phyloP scores from a whole-genome alignment of 1,140 invertebrate genomes.

The Scylla paramamosain region DNA sequence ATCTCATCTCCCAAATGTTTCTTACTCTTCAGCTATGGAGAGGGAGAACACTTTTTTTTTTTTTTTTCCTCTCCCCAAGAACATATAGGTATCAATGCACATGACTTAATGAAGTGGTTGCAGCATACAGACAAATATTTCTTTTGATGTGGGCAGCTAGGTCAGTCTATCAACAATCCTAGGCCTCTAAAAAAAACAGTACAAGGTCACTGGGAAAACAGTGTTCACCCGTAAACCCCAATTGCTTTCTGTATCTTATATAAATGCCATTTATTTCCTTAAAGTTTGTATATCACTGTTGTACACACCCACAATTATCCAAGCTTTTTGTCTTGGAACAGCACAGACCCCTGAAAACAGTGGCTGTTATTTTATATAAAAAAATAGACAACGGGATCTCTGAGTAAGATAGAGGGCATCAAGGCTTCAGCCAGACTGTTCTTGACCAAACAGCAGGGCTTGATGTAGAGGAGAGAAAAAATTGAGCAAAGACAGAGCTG shows the following conservation, averaged over 20 bases:
- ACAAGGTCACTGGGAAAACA: background rate
- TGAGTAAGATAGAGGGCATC: background rate
- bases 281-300: background rate
- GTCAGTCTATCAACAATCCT: background rate
- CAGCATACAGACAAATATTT: background rate
- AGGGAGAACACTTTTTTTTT: background rate
- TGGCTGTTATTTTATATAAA: background rate
- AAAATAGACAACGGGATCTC: background rate
- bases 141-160: background rate
- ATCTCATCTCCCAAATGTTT: background rate
- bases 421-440: slow-evolving; percentile 10
- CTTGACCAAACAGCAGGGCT: background rate
- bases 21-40: background rate
- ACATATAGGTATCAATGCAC: background rate
- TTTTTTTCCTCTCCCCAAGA: too few species aligned
- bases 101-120: background rate
- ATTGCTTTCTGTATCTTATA: background rate
- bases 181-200: background rate
- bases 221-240: background rate
- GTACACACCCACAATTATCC: background rate
- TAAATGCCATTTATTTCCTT: background rate
- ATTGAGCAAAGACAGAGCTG: slow-evolving; percentile 2
- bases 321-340: background rate
- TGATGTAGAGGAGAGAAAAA: background rate
- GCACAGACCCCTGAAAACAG: background rate